Conservation (phyloP, 2,113 vertebrate species). For the Elephantulus edwardii region DNA sequence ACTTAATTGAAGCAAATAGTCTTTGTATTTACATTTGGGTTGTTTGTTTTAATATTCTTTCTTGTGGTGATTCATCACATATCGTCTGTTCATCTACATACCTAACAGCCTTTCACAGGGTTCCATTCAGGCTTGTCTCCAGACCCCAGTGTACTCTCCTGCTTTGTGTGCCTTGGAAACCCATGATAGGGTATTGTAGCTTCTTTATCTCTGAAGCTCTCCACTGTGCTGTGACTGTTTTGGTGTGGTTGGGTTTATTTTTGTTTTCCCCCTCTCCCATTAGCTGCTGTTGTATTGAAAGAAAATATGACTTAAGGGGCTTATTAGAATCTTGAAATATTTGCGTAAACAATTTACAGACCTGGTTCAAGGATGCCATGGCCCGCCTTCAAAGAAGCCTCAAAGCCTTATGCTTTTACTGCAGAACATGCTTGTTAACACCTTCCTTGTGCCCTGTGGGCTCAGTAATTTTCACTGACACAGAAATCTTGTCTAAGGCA, state of each 20-base stretch:
- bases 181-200: neutral
- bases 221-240: neutral
- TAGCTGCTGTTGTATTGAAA: constrained; percentile 38
- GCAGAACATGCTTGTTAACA: neutral
- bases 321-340: constrained; percentile 25
- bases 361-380: neutral
- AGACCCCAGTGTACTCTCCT: constrained; percentile 8
- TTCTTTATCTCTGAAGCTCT: neutral
- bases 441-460: neutral
- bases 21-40: constrained; percentile 69
- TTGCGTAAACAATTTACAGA: neutral
- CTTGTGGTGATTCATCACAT: constrained; percentile 14
- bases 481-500: neutral
- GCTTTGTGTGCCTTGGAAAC: constrained; percentile 48
- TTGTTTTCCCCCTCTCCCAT: constrained; percentile 37
- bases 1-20: constrained; percentile 77
- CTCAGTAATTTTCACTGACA: constrained; percentile 22
- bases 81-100: constrained; percentile 8
- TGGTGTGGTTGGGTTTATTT: too few relatives aligned
- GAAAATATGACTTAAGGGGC: neutral
- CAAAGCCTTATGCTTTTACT: neutral
- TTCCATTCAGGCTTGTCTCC: constrained; percentile 41
- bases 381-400: constrained; percentile 10
- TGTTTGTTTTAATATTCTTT: constrained; percentile 66
- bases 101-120: neutral